phyloP scores from a whole-genome alignment of 2,888 invertebrate genomes.

The Eupithecia vulgata region DNA sequence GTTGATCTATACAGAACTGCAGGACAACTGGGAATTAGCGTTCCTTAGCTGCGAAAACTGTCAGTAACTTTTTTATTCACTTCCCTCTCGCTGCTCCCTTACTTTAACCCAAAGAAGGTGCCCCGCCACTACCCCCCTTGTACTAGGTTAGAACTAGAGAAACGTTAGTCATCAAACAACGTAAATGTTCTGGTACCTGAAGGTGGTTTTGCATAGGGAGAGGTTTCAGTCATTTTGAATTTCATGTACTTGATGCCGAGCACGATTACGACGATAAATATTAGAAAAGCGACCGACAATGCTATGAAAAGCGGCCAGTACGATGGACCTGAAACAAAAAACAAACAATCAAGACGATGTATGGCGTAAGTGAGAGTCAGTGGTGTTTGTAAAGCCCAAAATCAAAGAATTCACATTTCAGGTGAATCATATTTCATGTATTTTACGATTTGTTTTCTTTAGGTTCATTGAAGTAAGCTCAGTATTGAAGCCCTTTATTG shows the following conservation, averaged over 20 bases:
- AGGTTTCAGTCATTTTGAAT: constrained; percentile 71
- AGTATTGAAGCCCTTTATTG: not conserved
- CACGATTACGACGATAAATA: constrained; percentile 74
- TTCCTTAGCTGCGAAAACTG: too few relatives aligned
- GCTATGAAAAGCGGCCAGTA: constrained; percentile 76
- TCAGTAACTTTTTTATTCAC: too few relatives aligned
- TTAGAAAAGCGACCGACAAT: constrained; percentile 72
- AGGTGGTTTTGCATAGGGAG: constrained; percentile 75
- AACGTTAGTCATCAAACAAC: not conserved
- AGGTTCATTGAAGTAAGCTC: not conserved
- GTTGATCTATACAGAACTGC: too few relatives aligned
- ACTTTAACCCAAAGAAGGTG: not conserved
- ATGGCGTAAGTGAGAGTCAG: not conserved
- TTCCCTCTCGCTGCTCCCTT: too few relatives aligned
- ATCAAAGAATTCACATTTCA: not conserved
- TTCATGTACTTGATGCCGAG: constrained; percentile 79
- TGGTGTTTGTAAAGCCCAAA: not conserved
- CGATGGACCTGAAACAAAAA: constrained; percentile 66
- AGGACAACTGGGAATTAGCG: too few relatives aligned
- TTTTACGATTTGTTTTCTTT: not conserved
- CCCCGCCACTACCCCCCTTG: not conserved
- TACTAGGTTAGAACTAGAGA: not conserved
- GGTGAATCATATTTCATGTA: not conserved
- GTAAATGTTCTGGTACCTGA: constrained; percentile 60
- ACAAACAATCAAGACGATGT: not conserved